Evolutionary conservation across 2,797 vertebrate species (phyloP), one percentile per base, ranked within the genome.

Genomic region (Columba guinea): DNA sequence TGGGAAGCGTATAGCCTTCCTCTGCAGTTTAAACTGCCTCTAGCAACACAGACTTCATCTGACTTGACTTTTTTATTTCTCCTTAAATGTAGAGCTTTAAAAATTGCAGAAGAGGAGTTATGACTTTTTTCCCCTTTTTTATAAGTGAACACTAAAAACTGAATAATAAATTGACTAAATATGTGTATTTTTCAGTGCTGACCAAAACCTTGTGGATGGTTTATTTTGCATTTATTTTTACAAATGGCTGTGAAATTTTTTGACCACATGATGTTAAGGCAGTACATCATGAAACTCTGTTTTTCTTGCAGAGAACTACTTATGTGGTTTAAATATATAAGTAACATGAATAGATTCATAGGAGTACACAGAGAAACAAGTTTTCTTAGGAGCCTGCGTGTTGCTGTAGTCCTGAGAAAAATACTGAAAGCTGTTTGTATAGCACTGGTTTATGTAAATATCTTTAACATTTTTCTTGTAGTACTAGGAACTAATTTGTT

Each of bases 231-330:
- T 48, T 76, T 95, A 28, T 93, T 51, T 91, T 91, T 94, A 65
- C 56, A 82, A 65, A 71, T 46, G 52, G 26, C 62, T 85, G 63
- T 64, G 91, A 92, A 79, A 48, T 56, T 89, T 71, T 91, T 74
- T 90, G 92, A 87, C 88, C 74, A 69, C 90, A 24, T 58, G 56
- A 10, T 11, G 59, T 93, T 93, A 82, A 75, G 74, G 85, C 75
- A 84, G 10, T 83, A 85, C 78, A 89, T 91, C 52, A 23, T 75
- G 67, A 89, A 91, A 82, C 92, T 95, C 78, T 95, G 93, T 75
- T 96, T 94, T 96, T n/a, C 76, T 94, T 96, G 76, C 26, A 94
- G 79, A 91, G 37, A 84, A 63, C 87, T 96, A 35, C 87, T 94
- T 84, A 49, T 9, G 84, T 96, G 93, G 93, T 94, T 95, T 94